Base-by-base conservation (phyloP, 1,140 invertebrate genomes). In the Reticulitermes speratus region DNA sequence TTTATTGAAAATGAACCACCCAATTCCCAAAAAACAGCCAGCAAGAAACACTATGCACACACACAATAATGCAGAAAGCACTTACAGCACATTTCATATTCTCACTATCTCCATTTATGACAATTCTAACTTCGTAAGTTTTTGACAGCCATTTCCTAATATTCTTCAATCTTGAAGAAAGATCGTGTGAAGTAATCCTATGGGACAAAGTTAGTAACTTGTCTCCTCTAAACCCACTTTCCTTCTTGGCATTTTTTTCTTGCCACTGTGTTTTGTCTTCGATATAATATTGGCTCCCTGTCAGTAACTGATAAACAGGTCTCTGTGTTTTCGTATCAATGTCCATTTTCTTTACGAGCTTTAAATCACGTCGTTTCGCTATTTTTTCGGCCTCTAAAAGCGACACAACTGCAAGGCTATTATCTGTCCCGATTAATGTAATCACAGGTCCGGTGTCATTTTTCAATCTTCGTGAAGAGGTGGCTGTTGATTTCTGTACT, bases 271-370 rank as follows among this genome's bases (percentile, higher is more conserved):
- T 91, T 82, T 87, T 85, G 87, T 91, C 88, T 89, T 90, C 88
- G 88, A 86, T 32, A 89, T 88, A 86, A 87, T 90, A 91, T 87
- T 92, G 89, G 16, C 88, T 82, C 11, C 88, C 89, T 12, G 90
- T 90, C 90, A 92, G 91, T 16, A 93, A 92, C 92, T 94, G 94
- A 88, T 94, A 96, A 45, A 94, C 89, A 30, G 94, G 92, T 81
- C 94, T 91, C 45, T 94, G 91, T 7, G 93, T 93, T 90, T 94
- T 94, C 1, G 92, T 90, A 89, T 94, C 94, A 14, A 91, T 90
- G 89, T 95, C 93, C 59, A 94, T 89, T 48, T 95, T 90, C 89
- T 94, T 94, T 2, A 95, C 90, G 81, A 96, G 89, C 89, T 95
- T 95, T 86, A 95, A 90, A 82, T 94, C 93, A 88, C 94, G 90